Percentiles rank a stretch among this genome's conserved stretches.
Evolutionary conservation across 2,113 vertebrate genomes (phyloP).

Genomic region (Argyrosomus japonicus): DNA sequence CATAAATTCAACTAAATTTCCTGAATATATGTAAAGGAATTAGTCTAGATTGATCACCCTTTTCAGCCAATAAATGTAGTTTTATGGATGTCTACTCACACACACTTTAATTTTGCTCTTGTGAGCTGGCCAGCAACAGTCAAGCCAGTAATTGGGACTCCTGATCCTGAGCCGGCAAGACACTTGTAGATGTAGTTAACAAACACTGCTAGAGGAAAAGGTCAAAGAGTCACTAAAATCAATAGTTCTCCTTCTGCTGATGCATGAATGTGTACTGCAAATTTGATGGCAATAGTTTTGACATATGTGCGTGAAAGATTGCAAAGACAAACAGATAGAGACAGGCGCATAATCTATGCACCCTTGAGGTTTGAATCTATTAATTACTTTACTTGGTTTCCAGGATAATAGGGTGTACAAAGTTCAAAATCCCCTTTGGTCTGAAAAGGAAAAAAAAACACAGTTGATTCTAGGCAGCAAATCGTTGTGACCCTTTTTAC

Average conservation of each 20-base stretch:
- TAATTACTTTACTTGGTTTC: conserved; percentile 28
- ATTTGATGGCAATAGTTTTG: conserved; percentile 2
- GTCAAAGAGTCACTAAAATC: conserved; percentile 27
- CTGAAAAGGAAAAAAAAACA: background rate
- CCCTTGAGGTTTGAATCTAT: background rate
- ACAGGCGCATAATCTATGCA: background rate
- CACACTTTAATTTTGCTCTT: background rate
- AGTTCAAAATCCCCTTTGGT: conserved; percentile 21
- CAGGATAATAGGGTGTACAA: conserved; percentile 22
- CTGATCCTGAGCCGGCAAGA: background rate
- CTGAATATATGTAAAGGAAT: background rate
- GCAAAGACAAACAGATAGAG: conserved; percentile 3
- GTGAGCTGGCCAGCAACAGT: background rate
- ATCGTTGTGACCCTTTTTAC: conserved; percentile 42
- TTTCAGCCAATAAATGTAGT: background rate
- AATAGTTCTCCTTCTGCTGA: background rate
- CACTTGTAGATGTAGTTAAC: conserved; percentile 13
- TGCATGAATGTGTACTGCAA: background rate
- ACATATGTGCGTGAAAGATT: background rate
- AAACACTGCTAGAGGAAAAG: conserved; percentile 21
- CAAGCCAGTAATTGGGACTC: background rate
- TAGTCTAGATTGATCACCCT: background rate
- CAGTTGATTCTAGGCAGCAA: conserved; percentile 18
- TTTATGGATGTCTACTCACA: background rate
- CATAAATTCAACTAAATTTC: background rate